Percentiles rank a stretch among this genome's conserved stretches.
These are phyloP conservation scores for Oscheius sp. DNA, from an alignment of 2,888 invertebrate genomes.

Conservation along the genomic window DNA sequence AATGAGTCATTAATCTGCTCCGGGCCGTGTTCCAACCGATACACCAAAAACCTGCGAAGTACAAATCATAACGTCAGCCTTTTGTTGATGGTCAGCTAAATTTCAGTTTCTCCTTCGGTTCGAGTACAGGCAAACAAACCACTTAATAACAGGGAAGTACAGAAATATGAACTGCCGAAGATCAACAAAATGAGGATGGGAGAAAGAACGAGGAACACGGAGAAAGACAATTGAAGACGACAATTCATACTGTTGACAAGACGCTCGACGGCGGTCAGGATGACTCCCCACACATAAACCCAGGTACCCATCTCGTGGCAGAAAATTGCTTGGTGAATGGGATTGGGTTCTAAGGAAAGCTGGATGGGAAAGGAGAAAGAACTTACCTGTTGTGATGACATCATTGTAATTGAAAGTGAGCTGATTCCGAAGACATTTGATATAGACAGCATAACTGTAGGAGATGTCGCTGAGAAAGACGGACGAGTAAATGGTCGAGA, in stretches of 20 bases:
- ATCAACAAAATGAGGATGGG: not conserved
- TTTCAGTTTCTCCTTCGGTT: not conserved
- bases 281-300: constrained; percentile 28
- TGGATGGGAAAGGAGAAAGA: not conserved
- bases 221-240: not conserved
- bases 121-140: not conserved
- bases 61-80: constrained; percentile 18
- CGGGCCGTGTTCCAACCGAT: not conserved
- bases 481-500: constrained; percentile 21
- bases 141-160: constrained; percentile 9
- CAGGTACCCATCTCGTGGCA: constrained; percentile 15
- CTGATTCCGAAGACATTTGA: constrained; percentile 6
- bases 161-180: constrained; percentile 2
- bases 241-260: constrained; percentile 8
- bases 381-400: constrained; percentile 12
- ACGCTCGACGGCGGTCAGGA: constrained; percentile 14
- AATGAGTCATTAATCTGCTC: not conserved
- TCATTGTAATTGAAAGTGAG: constrained; percentile 6
- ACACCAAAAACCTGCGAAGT: constrained; percentile 14
- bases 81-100: constrained; percentile 18
- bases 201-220: not conserved
- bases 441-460: constrained; percentile 8
- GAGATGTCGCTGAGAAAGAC: constrained; percentile 20
- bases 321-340: constrained; percentile 16
- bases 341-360: not conserved